Percentiles rank a stretch among this genome's conserved stretches.
These are phyloP conservation scores for Syrista parreyssii DNA, from an alignment of 2,888 invertebrate genomes.

Conservation along the genomic window DNA sequence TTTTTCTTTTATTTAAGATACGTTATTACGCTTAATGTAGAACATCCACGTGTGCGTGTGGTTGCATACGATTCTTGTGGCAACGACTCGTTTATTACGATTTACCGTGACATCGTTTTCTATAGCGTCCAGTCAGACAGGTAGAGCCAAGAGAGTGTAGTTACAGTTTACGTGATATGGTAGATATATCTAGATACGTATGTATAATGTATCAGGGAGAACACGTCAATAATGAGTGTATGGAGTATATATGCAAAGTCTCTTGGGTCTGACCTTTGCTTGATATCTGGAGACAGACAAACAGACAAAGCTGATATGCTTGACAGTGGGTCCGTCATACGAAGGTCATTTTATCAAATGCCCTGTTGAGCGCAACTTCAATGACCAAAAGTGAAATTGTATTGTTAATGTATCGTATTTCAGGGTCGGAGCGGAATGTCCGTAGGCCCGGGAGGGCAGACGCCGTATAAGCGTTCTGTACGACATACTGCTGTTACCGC, in stretches of 20 bases:
- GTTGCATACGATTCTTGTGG: not conserved
- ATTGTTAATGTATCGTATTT: constrained; percentile 6
- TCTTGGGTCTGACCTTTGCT: not conserved
- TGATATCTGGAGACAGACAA: not conserved
- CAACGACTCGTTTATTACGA: not conserved
- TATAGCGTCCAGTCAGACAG: not conserved
- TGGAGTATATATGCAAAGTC: not conserved
- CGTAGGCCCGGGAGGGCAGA: constrained; percentile 43
- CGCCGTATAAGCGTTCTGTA: constrained; percentile 36
- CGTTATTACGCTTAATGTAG: not conserved
- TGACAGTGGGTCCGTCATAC: not conserved
- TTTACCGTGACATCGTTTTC: not conserved
- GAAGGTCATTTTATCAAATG: not conserved
- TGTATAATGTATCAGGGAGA: not conserved
- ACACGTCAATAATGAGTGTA: not conserved
- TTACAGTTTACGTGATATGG: not conserved
- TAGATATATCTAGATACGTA: not conserved
- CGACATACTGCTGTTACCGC: not conserved
- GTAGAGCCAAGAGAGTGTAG: not conserved
- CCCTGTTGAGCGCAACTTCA: not conserved
- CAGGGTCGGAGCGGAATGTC: constrained; percentile 50
- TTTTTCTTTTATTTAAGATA: not conserved
- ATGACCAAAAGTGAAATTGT: not conserved
- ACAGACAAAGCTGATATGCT: not conserved
- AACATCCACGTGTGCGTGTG: not conserved